Base-by-base conservation (phyloP, 37 sponge, comb jelly and placozoan species). In the Diacarnus erythraeanus region DNA sequence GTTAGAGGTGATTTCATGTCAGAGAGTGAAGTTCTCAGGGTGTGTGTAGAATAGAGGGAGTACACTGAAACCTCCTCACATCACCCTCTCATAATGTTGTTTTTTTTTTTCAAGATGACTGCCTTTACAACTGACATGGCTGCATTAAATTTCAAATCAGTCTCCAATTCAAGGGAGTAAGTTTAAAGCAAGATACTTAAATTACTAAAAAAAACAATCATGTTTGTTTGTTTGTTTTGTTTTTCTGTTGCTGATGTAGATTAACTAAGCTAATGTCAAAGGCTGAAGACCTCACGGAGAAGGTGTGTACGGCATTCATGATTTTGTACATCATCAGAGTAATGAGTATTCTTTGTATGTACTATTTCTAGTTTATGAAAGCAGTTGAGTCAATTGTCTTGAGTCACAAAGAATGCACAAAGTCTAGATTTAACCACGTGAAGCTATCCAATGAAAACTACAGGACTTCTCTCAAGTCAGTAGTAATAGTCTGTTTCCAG, bases 401-500 rank as follows among this genome's bases (percentile, higher is more conserved):
- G 23, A 22, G 31, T 12, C 65, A 77, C 64, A 35, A 2, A 29
- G 0, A 64, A 0, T 25, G 42, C 3, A 3, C 64, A 30, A 34
- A 60, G 44, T 15, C 35, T 37, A 37, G 9, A n/a, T 23, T 74
- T 10, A 20, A 47, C 2, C 40, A 44, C 40, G 54, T 57, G 40
- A 57, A 41, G 29, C 30, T 17, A 12, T 76, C 88, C 67, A 88
- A 81, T 59, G 34, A 60, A 4, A 35, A 60, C 33, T 88, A 57
- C 78, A 88, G 74, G 40, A 69, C 69, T 1, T 88, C 88, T 6
- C 73, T 88, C 29, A 87, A 76, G 87, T 87, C 23, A 59, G 77
- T 12, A 47, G 6, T 47, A 12, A 47, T 47, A 47, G 51, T 12
- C 12, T 33, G 5, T 8, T 29, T 73, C 26, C n/a, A n/a, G 25